These are phyloP conservation scores for Stictocephala bisonia DNA, from an alignment of 2,888 invertebrate species.

Conservation along the genomic window DNA sequence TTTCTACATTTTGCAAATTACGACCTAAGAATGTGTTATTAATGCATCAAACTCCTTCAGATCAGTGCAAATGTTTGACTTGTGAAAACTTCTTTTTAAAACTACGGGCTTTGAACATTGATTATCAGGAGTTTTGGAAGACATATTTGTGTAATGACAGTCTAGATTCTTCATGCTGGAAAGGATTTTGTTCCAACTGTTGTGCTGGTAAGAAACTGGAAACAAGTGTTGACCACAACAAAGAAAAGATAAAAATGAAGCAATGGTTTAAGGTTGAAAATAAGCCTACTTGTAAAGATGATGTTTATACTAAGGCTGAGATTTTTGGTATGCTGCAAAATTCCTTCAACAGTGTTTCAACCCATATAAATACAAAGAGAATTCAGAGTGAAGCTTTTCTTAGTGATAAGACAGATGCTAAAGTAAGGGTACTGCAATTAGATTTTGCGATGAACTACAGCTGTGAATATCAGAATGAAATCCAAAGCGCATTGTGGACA, in stretches of 20 bases:
- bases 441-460: neutral
- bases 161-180: neutral
- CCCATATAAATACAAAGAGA: neutral
- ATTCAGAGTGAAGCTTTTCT: neutral
- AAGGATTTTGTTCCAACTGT: neutral
- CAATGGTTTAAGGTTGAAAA: conserved; percentile 9
- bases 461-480: neutral
- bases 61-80: conserved; percentile 3
- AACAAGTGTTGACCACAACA: neutral
- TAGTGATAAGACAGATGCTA: neutral
- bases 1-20: conserved; percentile 32
- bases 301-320: neutral
- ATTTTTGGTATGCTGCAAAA: neutral
- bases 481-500: neutral
- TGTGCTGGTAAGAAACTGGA: neutral
- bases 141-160: conserved; percentile 9
- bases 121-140: conserved; percentile 10
- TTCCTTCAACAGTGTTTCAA: neutral
- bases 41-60: conserved; percentile 18
- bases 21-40: conserved; percentile 12
- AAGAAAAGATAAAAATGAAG: conserved; percentile 21
- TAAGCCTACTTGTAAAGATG: conserved; percentile 6
- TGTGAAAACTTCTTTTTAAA: conserved; percentile 22
- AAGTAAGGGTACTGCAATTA: neutral
- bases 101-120: neutral